These are phyloP conservation scores for Trissonchulus latispiculum DNA, from an alignment of 2,888 invertebrate species.

Conservation along the genomic window DNA sequence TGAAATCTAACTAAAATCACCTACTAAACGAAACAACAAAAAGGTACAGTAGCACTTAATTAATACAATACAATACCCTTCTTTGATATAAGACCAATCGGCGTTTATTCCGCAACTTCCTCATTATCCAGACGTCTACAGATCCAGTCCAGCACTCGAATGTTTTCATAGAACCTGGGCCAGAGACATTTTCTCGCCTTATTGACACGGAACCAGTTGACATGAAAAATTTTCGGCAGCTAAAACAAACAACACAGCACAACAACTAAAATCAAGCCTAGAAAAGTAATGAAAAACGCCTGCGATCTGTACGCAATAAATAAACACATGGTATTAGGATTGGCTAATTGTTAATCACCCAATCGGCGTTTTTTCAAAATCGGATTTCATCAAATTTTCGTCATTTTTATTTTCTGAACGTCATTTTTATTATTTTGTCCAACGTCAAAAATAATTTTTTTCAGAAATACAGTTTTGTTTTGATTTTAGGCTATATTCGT, in stretches of 20 bases:
- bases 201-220: constrained; percentile 95
- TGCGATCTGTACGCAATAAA: constrained; percentile 44
- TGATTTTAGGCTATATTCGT: too few species aligned
- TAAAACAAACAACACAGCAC: constrained; percentile 17
- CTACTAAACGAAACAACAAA: too few species aligned
- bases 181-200: constrained; percentile 79
- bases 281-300: too few species aligned
- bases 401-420: too few species aligned
- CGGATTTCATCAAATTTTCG: too few species aligned
- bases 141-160: constrained; percentile 84
- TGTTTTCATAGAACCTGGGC: constrained; percentile 97
- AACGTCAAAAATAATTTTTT: too few species aligned
- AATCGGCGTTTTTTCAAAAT: too few species aligned
- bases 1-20: too few species aligned
- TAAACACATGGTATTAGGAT: constrained; percentile 54
- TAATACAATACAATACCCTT: constrained; percentile 32
- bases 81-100: constrained; percentile 32
- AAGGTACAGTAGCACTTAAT: too few species aligned
- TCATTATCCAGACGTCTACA: constrained; percentile 65
- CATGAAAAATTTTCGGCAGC: constrained; percentile 82
- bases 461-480: too few species aligned
- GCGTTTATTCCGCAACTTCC: constrained; percentile 35
- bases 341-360: too few species aligned
- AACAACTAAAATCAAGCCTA: constrained; percentile 47
- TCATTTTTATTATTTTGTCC: too few species aligned